Percentiles rank a stretch among this genome's conserved stretches.
These are phyloP conservation scores for Macropodus opercularis DNA, from an alignment of 2,797 vertebrate genomes.

Conservation along the genomic window DNA sequence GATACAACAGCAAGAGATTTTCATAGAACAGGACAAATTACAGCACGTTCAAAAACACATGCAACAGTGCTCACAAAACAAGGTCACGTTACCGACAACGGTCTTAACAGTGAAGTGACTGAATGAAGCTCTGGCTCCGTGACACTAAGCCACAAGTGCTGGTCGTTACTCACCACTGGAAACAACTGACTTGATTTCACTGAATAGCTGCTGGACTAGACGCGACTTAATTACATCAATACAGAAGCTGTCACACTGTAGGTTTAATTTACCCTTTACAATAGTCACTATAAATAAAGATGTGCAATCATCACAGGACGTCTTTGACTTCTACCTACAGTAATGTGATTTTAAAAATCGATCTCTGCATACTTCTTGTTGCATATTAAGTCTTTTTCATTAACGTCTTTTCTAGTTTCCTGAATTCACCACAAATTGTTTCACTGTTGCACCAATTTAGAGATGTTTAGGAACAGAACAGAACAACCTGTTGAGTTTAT, in stretches of 20 bases:
- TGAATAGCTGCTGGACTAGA: conserved; percentile 4
- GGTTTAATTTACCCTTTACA: not conserved
- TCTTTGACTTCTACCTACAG: conserved; percentile 3
- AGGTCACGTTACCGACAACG: conserved; percentile 22
- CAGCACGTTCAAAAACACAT: conserved; percentile 51
- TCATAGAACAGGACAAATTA: conserved; percentile 20
- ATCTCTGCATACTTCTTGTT: not conserved
- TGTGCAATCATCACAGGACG: not conserved
- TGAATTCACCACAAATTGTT: not conserved
- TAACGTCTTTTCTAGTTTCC: not conserved
- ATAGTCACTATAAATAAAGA: not conserved
- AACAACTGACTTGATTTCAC: conserved; percentile 3
- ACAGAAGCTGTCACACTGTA: conserved; percentile 6
- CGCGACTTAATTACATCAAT: not conserved
- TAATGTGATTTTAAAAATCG: too few relatives aligned
- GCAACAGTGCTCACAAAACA: conserved; percentile 44
- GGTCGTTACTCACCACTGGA: not conserved
- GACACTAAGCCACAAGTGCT: conserved; percentile 1
- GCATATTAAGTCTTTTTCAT: not conserved
- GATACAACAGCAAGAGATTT: conserved; percentile 16
- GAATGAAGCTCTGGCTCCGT: not conserved
- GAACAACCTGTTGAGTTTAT: conserved; percentile 22
- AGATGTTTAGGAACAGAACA: not conserved
- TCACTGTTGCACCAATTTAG: not conserved
- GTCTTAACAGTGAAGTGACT: conserved; percentile 10